phyloP scores from a whole-genome alignment of 2,888 invertebrate genomes.

The Pyrrhia umbra region DNA sequence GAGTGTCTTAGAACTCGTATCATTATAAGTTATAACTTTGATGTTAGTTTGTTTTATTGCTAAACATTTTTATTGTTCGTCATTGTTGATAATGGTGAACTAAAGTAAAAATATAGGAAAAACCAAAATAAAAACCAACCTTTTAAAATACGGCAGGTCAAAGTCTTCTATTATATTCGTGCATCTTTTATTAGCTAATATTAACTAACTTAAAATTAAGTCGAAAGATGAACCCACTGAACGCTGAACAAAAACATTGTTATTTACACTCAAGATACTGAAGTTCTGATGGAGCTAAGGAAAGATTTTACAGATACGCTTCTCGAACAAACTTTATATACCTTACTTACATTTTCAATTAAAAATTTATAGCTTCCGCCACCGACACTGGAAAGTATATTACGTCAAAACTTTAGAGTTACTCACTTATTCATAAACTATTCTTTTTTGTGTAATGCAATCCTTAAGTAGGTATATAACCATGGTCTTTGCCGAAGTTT shows the following conservation, averaged over 20 bases:
- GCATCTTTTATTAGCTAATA: too few species aligned
- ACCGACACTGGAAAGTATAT: conserved; percentile 37
- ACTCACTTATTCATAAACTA: conserved; percentile 44
- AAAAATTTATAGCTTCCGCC: conserved; percentile 46
- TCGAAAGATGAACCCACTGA: too few species aligned
- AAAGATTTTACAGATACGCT: conserved; percentile 36
- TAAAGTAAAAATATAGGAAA: too few species aligned
- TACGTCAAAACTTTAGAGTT: conserved; percentile 40
- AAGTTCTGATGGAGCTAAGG: conserved; percentile 23
- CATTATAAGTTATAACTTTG: conserved; percentile 23
- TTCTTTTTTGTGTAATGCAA: conserved; percentile 21
- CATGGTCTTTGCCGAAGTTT: neutral
- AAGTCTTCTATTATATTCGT: neutral
- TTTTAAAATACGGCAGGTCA: neutral
- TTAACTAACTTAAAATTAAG: neutral
- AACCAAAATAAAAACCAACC: neutral
- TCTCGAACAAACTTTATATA: conserved; percentile 36
- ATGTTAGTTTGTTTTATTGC: neutral
- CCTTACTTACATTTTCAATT: conserved; percentile 43
- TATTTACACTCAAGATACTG: conserved; percentile 14
- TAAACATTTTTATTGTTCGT: neutral
- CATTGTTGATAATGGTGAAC: neutral
- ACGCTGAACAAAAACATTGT: conserved; percentile 9
- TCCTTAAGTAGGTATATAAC: neutral
- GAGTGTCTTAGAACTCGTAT: conserved; percentile 20